Base-by-base conservation (phyloP, 2,113 vertebrate genomes). In the Sinocyclocheilus rhinocerous region DNA sequence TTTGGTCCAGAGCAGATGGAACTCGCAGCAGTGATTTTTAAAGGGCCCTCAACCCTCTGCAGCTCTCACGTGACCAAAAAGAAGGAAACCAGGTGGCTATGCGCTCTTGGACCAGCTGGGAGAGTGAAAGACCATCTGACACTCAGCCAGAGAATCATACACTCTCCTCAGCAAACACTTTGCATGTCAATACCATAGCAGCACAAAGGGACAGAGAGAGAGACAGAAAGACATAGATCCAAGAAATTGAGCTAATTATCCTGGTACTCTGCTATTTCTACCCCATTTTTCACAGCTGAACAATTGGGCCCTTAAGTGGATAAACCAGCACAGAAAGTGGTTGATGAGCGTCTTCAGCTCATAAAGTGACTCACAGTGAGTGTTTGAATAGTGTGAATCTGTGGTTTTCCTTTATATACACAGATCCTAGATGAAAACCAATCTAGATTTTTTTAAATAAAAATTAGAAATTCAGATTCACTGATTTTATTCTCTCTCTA, bases 51-150 rank as follows among this genome's bases (percentile, higher is more conserved):
- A 88, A 92, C 91, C 93, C 92, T 94, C 93, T 86, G 92, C 90
- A 91, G 91, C 90, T 93, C 94, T 93, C 92, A 91, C 91, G 93
- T 93, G 92, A 92, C 89, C 80, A 52, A 85, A 90, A 89, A 88
- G 88, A 22, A 91, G 90, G 92, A 79, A 94, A 96, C 96, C 96
- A 97, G 96, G 96, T 96, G 96, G 96, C 88, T 91, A 22, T 76
- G 8, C 94, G 93, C 94, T 94, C 94, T 94, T 91, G 91, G 95
- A 94, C 95, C 96, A 95, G 94, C 94, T 95, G 94, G 95, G 90
- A 83, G 33, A 90, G 89, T 92, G 91, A 93, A 89, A 92, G 90
- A 89, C 92, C 93, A 93, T 93, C 93, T 95, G 95, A 96, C 95
- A 92, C 92, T 90, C 90, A 92, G 89, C 73, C 84, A 87, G 93